These are phyloP conservation scores for Dyspetes luteomarginatus DNA, from an alignment of 2,888 invertebrate species.

Conservation along the genomic window DNA sequence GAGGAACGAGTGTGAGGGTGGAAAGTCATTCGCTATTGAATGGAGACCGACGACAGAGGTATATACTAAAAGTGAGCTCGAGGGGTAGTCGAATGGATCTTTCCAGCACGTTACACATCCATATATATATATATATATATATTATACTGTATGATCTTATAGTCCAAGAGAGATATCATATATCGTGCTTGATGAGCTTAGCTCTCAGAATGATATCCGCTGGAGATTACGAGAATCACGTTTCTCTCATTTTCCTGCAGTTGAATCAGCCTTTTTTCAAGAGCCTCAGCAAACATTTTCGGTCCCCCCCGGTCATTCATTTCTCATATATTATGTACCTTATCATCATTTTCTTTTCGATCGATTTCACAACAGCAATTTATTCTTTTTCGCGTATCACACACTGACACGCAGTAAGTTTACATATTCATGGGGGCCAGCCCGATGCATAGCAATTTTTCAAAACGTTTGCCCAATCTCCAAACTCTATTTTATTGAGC, in stretches of 20 bases:
- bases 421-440: too few species aligned
- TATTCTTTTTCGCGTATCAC: background rate
- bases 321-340: conserved; percentile 45
- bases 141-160: background rate
- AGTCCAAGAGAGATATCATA: background rate
- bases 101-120: conserved; percentile 14
- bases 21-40: conserved; percentile 56
- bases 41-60: conserved; percentile 32
- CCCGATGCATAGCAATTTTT: too few species aligned
- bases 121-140: conserved; percentile 7
- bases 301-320: conserved; percentile 39
- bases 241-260: too few species aligned
- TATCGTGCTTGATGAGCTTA: too few species aligned
- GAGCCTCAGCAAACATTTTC: conserved; percentile 18
- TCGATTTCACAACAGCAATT: conserved; percentile 17
- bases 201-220: too few species aligned
- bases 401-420: too few species aligned
- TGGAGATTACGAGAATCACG: too few species aligned
- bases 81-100: conserved; percentile 39
- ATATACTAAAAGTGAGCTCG: conserved; percentile 11
- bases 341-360: conserved; percentile 49
- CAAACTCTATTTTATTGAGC: too few species aligned
- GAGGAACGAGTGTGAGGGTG: conserved; percentile 28
- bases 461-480: too few species aligned
- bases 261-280: conserved; percentile 5